phyloP scores from a whole-genome alignment of 1,140 invertebrate species.

The Lethrus apterus region DNA sequence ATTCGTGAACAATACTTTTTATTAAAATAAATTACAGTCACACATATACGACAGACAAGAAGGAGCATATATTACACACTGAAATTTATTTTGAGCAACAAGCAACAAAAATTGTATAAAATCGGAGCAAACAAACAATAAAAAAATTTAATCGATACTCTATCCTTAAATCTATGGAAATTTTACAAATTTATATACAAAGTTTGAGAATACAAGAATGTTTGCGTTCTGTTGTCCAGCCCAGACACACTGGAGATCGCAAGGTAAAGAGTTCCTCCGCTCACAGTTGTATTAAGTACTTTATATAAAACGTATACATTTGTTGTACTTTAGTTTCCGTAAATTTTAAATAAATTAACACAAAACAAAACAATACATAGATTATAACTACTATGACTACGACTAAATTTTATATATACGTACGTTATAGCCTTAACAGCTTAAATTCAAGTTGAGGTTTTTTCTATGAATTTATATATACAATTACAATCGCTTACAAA shows the following conservation, averaged over 20 bases:
- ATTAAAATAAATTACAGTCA: constrained; percentile 46
- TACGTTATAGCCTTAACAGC: no score
- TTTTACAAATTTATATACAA: constrained; percentile 39
- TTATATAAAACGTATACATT: constrained; percentile 37
- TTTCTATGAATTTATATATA: no score
- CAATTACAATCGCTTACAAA: no score
- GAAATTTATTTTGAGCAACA: constrained; percentile 41
- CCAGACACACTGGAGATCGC: constrained; percentile 35
- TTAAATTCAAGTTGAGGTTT: no score
- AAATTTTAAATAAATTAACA: no score
- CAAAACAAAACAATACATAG: no score
- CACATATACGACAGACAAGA: constrained; percentile 36
- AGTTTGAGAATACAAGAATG: constrained; percentile 17
- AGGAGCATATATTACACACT: constrained; percentile 35
- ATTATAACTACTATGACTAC: no score
- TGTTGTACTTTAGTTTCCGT: constrained; percentile 40
- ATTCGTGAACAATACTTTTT: constrained; percentile 37
- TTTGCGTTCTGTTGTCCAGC: constrained; percentile 17
- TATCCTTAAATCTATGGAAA: constrained; percentile 39
- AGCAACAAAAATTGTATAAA: constrained; percentile 38
- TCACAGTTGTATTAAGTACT: constrained; percentile 18
- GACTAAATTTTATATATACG: no score
- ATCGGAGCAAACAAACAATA: constrained; percentile 35
- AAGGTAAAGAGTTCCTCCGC: constrained; percentile 31
- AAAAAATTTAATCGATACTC: constrained; percentile 31